Evolutionary conservation across 1,140 invertebrate species (phyloP).

Genomic region (Archivesica marissinica): DNA sequence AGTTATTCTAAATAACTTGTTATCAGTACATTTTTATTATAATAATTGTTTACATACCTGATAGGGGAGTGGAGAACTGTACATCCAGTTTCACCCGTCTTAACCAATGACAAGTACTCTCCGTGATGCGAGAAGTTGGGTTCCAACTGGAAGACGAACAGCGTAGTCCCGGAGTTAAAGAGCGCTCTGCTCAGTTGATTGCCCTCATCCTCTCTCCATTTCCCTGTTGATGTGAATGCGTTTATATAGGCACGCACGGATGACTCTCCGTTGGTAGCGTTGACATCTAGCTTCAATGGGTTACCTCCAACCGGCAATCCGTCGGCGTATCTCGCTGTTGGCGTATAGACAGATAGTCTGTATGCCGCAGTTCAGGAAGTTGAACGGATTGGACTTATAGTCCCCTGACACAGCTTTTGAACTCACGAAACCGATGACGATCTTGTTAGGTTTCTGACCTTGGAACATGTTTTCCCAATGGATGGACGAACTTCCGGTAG

Average conservation of each 20-base stretch:
- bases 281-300: conserved; percentile 39
- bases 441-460: too few relatives aligned
- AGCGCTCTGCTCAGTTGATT: conserved; percentile 35
- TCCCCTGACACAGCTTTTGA: conserved; percentile 34
- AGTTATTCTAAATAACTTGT: background rate
- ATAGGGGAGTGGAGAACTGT: conserved; percentile 21
- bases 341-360: conserved; percentile 22
- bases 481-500: too few relatives aligned
- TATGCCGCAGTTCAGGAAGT: background rate
- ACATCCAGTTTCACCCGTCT: conserved; percentile 39
- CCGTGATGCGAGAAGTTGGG: conserved; percentile 27
- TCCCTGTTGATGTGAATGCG: conserved; percentile 14
- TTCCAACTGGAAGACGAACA: conserved; percentile 39
- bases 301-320: conserved; percentile 30
- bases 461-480: too few relatives aligned
- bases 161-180: conserved; percentile 1
- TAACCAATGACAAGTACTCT: conserved; percentile 30
- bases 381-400: conserved; percentile 42
- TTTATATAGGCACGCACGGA: conserved; percentile 41
- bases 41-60: background rate
- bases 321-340: conserved; percentile 43
- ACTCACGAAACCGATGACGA: too few relatives aligned
- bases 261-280: conserved; percentile 4
- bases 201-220: conserved; percentile 5
- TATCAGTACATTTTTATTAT: background rate